phyloP scores from a whole-genome alignment of 2,888 invertebrate species.

The Germaria angustata region DNA sequence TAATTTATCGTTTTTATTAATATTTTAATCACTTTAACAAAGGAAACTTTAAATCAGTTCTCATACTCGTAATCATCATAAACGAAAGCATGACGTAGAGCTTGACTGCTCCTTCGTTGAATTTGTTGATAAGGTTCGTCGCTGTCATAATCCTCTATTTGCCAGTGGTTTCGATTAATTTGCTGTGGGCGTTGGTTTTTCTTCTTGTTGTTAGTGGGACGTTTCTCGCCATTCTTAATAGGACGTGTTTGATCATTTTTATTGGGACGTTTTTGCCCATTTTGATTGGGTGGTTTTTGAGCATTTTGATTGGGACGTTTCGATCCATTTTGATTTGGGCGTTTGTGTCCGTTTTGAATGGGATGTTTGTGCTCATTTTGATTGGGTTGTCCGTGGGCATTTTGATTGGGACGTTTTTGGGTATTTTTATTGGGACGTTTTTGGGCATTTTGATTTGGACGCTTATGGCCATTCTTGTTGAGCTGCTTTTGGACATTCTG shows the following conservation, averaged over 20 bases:
- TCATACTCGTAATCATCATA: slow-evolving; percentile 16
- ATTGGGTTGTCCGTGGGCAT: background rate
- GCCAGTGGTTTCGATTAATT: slow-evolving; percentile 23
- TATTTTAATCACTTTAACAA: background rate
- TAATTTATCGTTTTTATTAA: background rate
- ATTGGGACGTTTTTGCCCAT: slow-evolving; percentile 2
- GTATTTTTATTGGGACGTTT: slow-evolving; percentile 6
- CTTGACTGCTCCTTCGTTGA: slow-evolving; percentile 57
- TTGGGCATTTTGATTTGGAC: slow-evolving; percentile 2
- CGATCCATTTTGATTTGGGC: no score
- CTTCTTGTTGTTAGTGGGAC: background rate
- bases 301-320: background rate
- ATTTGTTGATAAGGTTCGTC: slow-evolving; percentile 27
- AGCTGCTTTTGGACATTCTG: slow-evolving; percentile 12
- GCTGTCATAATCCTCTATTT: slow-evolving; percentile 6
- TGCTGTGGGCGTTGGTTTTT: slow-evolving; percentile 25
- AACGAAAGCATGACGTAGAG: slow-evolving; percentile 37
- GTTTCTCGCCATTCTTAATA: background rate
- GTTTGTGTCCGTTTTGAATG: background rate
- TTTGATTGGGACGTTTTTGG: slow-evolving; percentile 15
- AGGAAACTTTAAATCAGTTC: background rate
- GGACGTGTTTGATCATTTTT: slow-evolving; percentile 13
- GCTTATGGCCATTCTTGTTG: slow-evolving; percentile 1
- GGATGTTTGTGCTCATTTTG: background rate
- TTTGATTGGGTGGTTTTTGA: slow-evolving; percentile 26